Percentiles rank a stretch among this genome's conserved stretches.
Conservation (phyloP, 2,113 vertebrate species). For the Meles meles region DNA sequence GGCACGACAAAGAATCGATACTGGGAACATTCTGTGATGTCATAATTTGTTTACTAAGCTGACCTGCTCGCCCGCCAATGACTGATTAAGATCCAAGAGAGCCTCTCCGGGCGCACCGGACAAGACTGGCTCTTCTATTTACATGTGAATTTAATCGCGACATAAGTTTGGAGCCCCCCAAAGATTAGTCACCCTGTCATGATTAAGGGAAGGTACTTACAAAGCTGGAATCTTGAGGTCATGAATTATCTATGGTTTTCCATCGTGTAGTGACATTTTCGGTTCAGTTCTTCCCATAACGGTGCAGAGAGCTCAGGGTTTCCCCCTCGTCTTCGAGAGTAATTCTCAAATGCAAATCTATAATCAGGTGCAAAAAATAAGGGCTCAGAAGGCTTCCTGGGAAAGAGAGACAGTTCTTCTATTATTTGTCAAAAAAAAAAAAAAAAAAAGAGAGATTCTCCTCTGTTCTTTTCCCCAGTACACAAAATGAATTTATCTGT, state of each 20-base stretch:
- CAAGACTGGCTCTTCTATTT: conserved; percentile 32
- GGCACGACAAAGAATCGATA: neutral
- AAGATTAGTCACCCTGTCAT: conserved; percentile 56
- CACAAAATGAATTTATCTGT: neutral
- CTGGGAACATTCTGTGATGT: neutral
- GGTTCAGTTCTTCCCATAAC: neutral
- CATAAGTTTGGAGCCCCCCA: conserved; percentile 39
- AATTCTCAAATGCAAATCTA: neutral
- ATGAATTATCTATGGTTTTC: conserved; percentile 62
- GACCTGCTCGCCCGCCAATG: neutral
- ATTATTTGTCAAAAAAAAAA: neutral
- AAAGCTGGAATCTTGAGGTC: conserved; percentile 35
- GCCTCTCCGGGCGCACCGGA: neutral
- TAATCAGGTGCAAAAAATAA: neutral
- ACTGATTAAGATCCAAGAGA: neutral
- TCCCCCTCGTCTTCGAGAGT: neutral
- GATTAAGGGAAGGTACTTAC: conserved; percentile 67
- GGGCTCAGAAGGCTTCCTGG: neutral
- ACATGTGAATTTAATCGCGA: conserved; percentile 13
- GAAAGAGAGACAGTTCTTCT: neutral
- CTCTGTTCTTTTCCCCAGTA: neutral
- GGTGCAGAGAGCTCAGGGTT: neutral
- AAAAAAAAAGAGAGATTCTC: neutral
- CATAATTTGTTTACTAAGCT: conserved; percentile 35
- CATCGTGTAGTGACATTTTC: conserved; percentile 6